These are phyloP conservation scores for Cuculus canorus DNA, from an alignment of 2,797 vertebrate species.

Conservation along the genomic window DNA sequence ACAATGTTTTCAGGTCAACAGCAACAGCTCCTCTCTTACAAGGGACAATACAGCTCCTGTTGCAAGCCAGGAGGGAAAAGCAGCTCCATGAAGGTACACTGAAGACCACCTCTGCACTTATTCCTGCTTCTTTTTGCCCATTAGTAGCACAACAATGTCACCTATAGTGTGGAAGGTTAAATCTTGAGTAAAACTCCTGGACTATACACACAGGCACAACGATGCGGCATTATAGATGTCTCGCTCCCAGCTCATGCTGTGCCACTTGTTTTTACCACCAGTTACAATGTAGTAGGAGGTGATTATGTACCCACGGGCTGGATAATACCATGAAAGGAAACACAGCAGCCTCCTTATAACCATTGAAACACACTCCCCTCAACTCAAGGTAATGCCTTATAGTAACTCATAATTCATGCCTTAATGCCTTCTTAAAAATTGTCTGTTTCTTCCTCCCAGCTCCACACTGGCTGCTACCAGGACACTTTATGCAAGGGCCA, in stretches of 20 bases:
- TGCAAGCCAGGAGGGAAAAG: neutral
- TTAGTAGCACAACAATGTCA: neutral
- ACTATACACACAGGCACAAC: rapidly evolving
- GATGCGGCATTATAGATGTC: neutral
- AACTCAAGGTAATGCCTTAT: neutral
- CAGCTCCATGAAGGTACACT: rapidly evolving
- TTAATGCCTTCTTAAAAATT: neutral
- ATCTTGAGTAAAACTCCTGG: neutral
- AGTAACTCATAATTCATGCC: neutral
- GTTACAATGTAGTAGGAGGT: neutral
- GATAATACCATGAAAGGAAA: neutral
- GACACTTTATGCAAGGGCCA: rapidly evolving
- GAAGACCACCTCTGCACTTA: neutral
- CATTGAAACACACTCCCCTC: neutral
- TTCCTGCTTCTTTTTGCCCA: neutral
- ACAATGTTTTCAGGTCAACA: neutral
- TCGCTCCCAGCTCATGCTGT: neutral
- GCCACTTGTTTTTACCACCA: neutral
- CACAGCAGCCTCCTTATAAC: neutral
- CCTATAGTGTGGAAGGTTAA: neutral
- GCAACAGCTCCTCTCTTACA: neutral
- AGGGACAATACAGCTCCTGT: neutral
- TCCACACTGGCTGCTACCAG: neutral
- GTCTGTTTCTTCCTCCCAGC: neutral
- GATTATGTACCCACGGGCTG: neutral